Percentiles rank a stretch among this genome's conserved stretches.
phyloP scores from a whole-genome alignment of 2,888 invertebrate genomes.

The Dioctria linearis region DNA sequence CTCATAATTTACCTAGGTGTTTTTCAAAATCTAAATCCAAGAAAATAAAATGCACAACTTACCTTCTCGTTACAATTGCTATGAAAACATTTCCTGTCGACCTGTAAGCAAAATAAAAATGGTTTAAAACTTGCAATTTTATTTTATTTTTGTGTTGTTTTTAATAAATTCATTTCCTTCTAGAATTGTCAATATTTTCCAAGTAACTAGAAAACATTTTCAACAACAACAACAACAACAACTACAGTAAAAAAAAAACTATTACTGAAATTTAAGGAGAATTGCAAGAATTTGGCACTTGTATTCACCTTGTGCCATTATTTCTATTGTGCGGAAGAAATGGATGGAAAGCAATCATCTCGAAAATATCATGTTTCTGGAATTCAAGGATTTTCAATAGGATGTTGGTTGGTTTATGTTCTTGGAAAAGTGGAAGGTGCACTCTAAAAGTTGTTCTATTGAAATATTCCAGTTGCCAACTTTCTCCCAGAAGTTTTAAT shows the following conservation, averaged over 20 bases:
- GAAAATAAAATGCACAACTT: background rate
- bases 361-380: too few species aligned
- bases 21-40: too few species aligned
- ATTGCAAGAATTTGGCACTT: conserved; percentile 11
- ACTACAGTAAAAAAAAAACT: background rate
- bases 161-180: too few species aligned
- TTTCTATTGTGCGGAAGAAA: too few species aligned
- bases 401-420: background rate
- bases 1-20: too few species aligned
- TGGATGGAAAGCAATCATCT: too few species aligned
- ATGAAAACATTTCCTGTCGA: conserved; percentile 17
- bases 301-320: background rate
- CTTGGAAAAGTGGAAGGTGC: background rate
- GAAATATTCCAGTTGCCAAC: conserved; percentile 14
- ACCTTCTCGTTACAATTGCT: conserved; percentile 27
- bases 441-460: conserved; percentile 10
- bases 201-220: too few species aligned
- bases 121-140: too few species aligned
- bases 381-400: too few species aligned
- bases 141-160: too few species aligned
- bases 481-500: conserved; percentile 21
- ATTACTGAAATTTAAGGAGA: background rate
- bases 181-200: too few species aligned
- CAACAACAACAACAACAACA: too few species aligned
- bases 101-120: conserved; percentile 14